phyloP scores from a whole-genome alignment of 2,888 invertebrate genomes.

The Platycheirus albimanus region DNA sequence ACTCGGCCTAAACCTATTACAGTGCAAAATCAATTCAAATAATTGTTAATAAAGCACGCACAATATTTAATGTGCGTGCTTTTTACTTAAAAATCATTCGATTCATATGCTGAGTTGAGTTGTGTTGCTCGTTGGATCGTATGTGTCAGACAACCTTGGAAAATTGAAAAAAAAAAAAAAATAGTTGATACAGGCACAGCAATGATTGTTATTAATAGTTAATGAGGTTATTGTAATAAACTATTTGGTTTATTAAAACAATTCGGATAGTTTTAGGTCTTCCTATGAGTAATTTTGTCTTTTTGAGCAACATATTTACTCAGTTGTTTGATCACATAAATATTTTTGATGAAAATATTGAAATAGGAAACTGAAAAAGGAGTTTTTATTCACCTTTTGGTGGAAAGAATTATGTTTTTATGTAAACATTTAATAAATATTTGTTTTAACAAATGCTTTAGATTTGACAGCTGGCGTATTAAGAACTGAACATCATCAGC shows the following conservation, averaged over 20 bases:
- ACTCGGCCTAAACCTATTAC: background rate
- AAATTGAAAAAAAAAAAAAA: conserved; percentile 27
- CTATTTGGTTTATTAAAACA: background rate
- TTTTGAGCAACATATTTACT: background rate
- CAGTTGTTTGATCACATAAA: too few relatives aligned
- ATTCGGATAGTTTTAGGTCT: too few relatives aligned
- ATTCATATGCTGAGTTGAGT: background rate
- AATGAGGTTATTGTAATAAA: conserved; percentile 56
- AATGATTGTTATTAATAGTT: conserved; percentile 36
- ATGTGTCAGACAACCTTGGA: conserved; percentile 56
- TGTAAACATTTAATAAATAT: too few relatives aligned
- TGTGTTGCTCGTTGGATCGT: background rate
- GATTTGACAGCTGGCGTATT: too few relatives aligned
- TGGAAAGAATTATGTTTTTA: too few relatives aligned
- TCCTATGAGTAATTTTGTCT: too few relatives aligned
- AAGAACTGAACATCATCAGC: too few relatives aligned
- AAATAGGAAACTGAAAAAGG: too few relatives aligned
- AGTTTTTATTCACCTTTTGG: too few relatives aligned
- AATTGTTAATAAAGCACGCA: conserved; percentile 21
- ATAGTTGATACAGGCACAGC: conserved; percentile 28
- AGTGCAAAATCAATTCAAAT: background rate
- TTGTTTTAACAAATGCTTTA: too few relatives aligned
- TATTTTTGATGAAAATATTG: too few relatives aligned
- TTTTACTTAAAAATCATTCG: conserved; percentile 23
- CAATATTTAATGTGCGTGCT: conserved; percentile 21